Conservation (phyloP, 2,113 vertebrate species). For the Myiozetetes cayanensis region DNA sequence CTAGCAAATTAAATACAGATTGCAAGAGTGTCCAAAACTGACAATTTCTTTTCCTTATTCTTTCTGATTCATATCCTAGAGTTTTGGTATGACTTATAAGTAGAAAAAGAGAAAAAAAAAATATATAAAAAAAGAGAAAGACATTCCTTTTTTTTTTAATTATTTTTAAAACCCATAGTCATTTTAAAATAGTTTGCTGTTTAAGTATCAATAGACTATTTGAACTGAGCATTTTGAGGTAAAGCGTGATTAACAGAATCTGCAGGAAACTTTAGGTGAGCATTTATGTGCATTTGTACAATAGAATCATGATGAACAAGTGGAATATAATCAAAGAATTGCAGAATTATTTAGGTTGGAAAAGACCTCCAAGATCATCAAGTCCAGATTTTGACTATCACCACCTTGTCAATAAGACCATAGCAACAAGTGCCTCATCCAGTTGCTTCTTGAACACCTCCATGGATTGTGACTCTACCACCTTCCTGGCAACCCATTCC, state of each 20-base stretch:
- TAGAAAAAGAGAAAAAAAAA: background rate
- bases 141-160: background rate
- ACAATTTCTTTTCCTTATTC: background rate
- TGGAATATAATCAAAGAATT: background rate
- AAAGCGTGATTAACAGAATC: background rate
- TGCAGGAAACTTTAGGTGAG: background rate
- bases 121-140: background rate
- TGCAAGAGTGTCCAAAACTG: background rate
- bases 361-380: background rate
- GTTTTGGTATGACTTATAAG: background rate
- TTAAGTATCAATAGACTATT: background rate
- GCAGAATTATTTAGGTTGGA: background rate
- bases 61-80: background rate
- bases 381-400: background rate
- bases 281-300: background rate
- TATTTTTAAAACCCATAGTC: background rate
- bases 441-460: background rate
- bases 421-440: fast-evolving
- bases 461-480: background rate
- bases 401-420: background rate
- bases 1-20: background rate
- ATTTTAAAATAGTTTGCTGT: background rate
- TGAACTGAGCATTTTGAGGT: background rate
- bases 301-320: background rate
- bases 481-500: background rate